Evolutionary conservation across 2,888 invertebrate genomes (phyloP), one percentile per base, ranked within the genome.

Genomic region (Trichopria drosophilae): DNA sequence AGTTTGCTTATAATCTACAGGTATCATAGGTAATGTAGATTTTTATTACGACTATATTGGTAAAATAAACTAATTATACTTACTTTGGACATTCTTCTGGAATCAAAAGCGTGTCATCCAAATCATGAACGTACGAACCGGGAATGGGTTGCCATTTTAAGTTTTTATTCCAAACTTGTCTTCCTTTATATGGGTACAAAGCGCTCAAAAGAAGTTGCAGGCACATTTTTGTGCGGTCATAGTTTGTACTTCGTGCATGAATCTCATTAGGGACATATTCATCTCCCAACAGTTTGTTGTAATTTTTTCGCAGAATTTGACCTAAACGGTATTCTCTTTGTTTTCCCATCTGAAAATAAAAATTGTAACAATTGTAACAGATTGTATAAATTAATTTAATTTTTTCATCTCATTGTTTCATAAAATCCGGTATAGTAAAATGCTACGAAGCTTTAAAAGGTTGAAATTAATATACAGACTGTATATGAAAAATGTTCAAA

Each of bases 181-280:
- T 66, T 1, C 68, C 71, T 10, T 69, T 60, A 0, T 86, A 85
- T 2, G 84, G 85, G 69, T 82, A 89, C 28, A 90, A 68, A 0
- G 84, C 87, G 1, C 87, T 82, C 48, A 87, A 73, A 3, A 85
- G 84, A 19, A 85, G 76, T 55, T 85, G 77, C 0, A 84, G 85
- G 3, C 86, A 86, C 83, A 86, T 85, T 72, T 89, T 81, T 0
- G 90, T 88, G 35, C 90, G 78, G 39, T 85, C 84, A 64, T 79
- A 84, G 65, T 86, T 82, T 0, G 89, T 87, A 24, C 85, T 86
- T 35, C 82, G 77, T 6, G 82, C 75, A 35, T 64, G 63, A 6
- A 69, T 57, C 1, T 58, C 39, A 1, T 63, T 54, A 0, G 78
- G 73, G 1, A 76, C 60, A 60, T 81, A 82, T 15, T 77, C 45